Evolutionary conservation across 2,113 vertebrate genomes (phyloP).

Genomic region (Myrmecophaga tridactyla): DNA sequence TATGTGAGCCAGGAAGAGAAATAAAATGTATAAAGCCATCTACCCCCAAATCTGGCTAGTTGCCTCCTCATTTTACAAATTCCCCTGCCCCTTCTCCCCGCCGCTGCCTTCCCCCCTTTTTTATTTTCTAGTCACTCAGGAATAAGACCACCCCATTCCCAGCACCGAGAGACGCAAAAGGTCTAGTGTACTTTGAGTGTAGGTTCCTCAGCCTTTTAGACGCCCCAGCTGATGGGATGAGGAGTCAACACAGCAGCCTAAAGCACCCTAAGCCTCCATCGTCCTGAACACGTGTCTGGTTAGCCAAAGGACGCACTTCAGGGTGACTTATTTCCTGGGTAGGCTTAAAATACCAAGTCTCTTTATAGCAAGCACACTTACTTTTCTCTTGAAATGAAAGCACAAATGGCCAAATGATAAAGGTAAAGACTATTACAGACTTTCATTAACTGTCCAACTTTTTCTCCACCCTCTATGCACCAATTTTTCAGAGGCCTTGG

Average conservation of each 20-base stretch:
- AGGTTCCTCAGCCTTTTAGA: not conserved
- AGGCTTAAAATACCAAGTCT: slow-evolving; percentile 24
- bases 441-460: not conserved
- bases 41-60: not conserved
- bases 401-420: slow-evolving; percentile 3
- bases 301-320: slow-evolving; percentile 9
- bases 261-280: not conserved
- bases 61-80: not conserved
- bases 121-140: not conserved
- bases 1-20: not conserved
- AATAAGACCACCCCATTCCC: not conserved
- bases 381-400: slow-evolving; percentile 1
- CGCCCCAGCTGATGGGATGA: not conserved
- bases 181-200: not conserved
- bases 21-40: not conserved
- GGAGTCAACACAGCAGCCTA: not conserved
- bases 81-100: not conserved
- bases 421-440: not conserved
- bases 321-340: not conserved
- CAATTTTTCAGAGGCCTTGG: not conserved
- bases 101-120: not conserved
- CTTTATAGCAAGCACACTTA: slow-evolving; percentile 8
- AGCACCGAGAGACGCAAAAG: not conserved
- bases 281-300: not conserved
- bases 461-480: not conserved